These are phyloP conservation scores for Apantesis nais DNA, from an alignment of 2,888 invertebrate species.

Conservation along the genomic window DNA sequence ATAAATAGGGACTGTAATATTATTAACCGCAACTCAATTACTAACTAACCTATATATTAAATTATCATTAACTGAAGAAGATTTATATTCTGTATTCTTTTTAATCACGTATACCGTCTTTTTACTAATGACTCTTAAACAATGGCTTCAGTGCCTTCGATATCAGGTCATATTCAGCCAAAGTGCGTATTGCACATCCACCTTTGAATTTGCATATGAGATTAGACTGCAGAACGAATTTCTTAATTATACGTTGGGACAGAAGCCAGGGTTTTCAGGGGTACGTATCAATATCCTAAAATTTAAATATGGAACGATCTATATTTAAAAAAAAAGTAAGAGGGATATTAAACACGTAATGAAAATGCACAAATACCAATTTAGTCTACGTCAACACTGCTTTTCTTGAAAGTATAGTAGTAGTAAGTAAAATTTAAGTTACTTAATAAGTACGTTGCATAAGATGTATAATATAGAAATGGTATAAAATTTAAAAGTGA, in stretches of 20 bases:
- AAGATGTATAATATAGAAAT: too few species aligned
- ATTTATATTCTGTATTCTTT: background rate
- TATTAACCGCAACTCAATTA: too few species aligned
- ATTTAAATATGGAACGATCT: background rate
- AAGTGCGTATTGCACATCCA: conserved; percentile 61
- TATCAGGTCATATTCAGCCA: conserved; percentile 47
- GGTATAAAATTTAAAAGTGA: too few species aligned
- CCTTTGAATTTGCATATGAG: conserved; percentile 70
- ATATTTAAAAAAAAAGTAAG: background rate
- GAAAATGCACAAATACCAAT: background rate
- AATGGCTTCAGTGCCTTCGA: conserved; percentile 44
- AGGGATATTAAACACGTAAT: background rate
- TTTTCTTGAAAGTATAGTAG: too few species aligned
- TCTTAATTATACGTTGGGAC: conserved; percentile 48
- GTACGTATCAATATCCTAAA: conserved; percentile 15
- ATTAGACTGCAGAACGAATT: conserved; percentile 64
- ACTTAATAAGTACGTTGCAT: too few species aligned
- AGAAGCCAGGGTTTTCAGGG: conserved; percentile 25
- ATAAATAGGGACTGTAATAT: too few species aligned
- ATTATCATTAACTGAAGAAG: background rate
- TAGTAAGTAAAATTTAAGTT: too few species aligned
- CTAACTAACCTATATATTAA: too few species aligned
- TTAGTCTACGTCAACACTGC: background rate
- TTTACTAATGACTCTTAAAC: conserved; percentile 44
- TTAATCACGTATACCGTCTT: background rate